Evolutionary conservation across 2,113 vertebrate genomes (phyloP).

Genomic region (Mesitornis unicolor): DNA sequence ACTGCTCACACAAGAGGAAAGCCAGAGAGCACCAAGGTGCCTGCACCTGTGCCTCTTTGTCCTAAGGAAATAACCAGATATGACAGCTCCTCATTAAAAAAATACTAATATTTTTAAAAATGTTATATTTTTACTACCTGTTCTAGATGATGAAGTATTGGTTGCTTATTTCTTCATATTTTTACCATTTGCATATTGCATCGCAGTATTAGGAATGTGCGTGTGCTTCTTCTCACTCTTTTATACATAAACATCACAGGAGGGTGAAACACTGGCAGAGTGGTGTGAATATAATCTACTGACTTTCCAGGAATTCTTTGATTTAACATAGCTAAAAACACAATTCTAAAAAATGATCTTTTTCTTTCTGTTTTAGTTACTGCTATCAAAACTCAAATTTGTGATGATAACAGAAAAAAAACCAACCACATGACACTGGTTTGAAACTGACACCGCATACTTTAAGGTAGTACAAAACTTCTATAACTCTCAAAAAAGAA

Average conservation of each 20-base stretch:
- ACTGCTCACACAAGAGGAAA: fast-evolving
- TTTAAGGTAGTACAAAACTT: neutral
- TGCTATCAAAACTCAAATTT: neutral
- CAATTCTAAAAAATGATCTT: neutral
- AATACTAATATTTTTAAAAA: neutral
- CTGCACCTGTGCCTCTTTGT: neutral
- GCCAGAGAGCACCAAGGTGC: neutral
- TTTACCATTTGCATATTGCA: neutral
- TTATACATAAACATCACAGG: neutral
- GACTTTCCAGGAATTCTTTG: neutral
- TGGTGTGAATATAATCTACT: neutral
- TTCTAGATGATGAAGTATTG: neutral
- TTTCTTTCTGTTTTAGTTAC: neutral
- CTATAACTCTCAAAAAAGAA: neutral
- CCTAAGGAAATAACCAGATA: neutral
- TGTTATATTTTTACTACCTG: neutral
- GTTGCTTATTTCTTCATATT: neutral
- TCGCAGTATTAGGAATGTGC: neutral
- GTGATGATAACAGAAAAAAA: neutral
- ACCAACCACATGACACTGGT: neutral
- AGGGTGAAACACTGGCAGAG: neutral
- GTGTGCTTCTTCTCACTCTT: neutral
- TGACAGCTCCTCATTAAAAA: neutral
- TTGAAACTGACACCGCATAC: neutral
- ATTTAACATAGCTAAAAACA: neutral